Evolutionary conservation across 2,888 invertebrate species (phyloP).

Genomic region (Julus scandinavius): DNA sequence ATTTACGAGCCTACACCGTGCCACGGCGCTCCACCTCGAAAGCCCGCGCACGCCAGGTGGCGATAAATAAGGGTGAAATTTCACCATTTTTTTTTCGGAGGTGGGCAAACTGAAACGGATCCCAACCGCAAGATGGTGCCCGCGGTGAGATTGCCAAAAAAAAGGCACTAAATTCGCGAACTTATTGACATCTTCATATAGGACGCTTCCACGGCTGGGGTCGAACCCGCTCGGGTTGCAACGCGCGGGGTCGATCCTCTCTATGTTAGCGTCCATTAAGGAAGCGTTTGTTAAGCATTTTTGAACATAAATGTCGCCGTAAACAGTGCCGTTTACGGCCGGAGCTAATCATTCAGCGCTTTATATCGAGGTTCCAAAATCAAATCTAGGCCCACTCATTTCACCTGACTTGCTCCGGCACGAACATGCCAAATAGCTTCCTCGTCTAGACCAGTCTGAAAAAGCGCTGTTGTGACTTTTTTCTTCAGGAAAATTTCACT

Average conservation of each 20-base stretch:
- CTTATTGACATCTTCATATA: slow-evolving; percentile 14
- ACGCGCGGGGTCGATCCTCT: not conserved
- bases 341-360: not conserved
- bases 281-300: slow-evolving; percentile 5
- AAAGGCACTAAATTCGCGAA: not conserved
- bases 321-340: not conserved
- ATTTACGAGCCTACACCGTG: no score
- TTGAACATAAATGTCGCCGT: not conserved
- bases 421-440: not conserved
- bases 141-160: not conserved
- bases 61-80: no score
- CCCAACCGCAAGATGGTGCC: not conserved
- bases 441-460: slow-evolving; percentile 32
- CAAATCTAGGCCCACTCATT: not conserved
- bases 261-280: not conserved
- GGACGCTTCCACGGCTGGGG: not conserved
- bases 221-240: not conserved
- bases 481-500: no score
- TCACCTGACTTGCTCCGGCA: not conserved
- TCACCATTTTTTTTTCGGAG: no score
- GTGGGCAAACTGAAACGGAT: no score
- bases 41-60: no score
- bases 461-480: not conserved
- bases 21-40: no score
- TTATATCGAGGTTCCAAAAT: not conserved